Percentiles rank a stretch among this genome's conserved stretches.
These are phyloP conservation scores for Xiphias gladius DNA, from an alignment of 2,113 vertebrate species.

Conservation along the genomic window DNA sequence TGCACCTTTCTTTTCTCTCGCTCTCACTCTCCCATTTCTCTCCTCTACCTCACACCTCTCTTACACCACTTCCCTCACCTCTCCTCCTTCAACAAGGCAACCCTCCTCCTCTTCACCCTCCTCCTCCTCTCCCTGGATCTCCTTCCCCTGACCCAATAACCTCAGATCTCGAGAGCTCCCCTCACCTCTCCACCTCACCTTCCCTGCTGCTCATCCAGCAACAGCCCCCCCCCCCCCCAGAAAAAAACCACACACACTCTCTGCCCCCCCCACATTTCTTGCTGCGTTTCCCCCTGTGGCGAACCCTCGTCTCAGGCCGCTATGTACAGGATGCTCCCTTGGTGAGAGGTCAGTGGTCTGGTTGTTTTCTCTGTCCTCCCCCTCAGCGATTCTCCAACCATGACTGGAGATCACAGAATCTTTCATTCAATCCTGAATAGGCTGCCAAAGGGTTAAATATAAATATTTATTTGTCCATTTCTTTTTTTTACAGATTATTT, in stretches of 20 bases:
- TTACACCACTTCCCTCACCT: slow-evolving; percentile 65
- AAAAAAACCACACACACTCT: not conserved
- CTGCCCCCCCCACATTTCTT: slow-evolving; percentile 31
- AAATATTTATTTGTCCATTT: slow-evolving; percentile 27
- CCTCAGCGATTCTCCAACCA: slow-evolving; percentile 46
- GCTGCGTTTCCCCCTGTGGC: slow-evolving; percentile 52
- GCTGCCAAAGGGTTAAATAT: slow-evolving; percentile 54
- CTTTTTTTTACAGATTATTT: slow-evolving; percentile 18
- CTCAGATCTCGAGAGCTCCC: slow-evolving; percentile 51
- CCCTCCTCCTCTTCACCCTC: slow-evolving; percentile 2
- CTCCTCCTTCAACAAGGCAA: slow-evolving; percentile 25
- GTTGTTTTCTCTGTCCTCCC: slow-evolving; percentile 61
- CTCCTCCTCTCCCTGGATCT: not conserved
- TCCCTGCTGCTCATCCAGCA: slow-evolving; percentile 54
- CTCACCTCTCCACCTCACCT: slow-evolving; percentile 37
- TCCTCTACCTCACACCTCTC: slow-evolving; percentile 60
- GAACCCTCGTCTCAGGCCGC: slow-evolving; percentile 57
- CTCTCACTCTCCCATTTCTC: slow-evolving; percentile 53
- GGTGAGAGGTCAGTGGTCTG: slow-evolving; percentile 71
- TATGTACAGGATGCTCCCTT: slow-evolving; percentile 64
- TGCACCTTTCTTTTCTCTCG: slow-evolving; percentile 59
- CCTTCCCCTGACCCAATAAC: slow-evolving; percentile 63
- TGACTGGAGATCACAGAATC: slow-evolving; percentile 55
- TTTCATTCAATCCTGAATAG: slow-evolving; percentile 45
- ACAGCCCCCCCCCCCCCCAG: not conserved